phyloP scores from a whole-genome alignment of 2,888 invertebrate genomes.

The Coleophora deauratella region DNA sequence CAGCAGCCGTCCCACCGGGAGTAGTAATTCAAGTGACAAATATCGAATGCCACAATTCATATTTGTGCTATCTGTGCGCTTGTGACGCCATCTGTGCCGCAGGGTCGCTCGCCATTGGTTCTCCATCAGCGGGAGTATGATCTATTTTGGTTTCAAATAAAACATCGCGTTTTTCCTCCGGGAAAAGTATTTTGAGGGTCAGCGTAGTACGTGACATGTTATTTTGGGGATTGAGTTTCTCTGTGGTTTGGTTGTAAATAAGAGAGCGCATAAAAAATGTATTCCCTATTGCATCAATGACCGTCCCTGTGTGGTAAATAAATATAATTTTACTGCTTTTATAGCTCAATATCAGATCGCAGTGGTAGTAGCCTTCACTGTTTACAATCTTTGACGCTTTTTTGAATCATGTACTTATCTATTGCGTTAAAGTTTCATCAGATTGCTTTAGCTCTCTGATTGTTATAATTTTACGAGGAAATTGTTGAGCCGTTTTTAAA shows the following conservation, averaged over 20 bases:
- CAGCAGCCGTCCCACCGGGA: constrained; percentile 48
- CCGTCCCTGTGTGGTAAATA: constrained; percentile 3
- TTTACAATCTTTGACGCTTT: no score
- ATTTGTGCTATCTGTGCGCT: constrained; percentile 70
- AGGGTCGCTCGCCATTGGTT: constrained; percentile 66
- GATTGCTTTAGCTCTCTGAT: no score
- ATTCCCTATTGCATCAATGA: constrained; percentile 24
- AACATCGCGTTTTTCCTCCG: constrained; percentile 62
- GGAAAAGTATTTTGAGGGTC: constrained; percentile 65
- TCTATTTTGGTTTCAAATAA: constrained; percentile 71
- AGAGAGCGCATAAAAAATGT: constrained; percentile 46
- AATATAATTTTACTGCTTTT: background rate
- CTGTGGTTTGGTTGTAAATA: constrained; percentile 34
- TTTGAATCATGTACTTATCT: no score
- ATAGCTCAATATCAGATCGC: no score
- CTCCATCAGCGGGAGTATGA: constrained; percentile 67
- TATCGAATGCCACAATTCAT: constrained; percentile 73
- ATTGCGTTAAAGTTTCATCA: no score
- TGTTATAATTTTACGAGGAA: no score
- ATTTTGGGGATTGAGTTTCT: constrained; percentile 41
- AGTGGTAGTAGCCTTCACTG: no score
- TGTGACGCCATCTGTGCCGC: constrained; percentile 69
- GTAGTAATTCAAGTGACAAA: constrained; percentile 75
- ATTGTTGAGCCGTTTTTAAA: constrained; percentile 11
- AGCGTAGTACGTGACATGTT: constrained; percentile 48